Conservation (phyloP, 2,797 vertebrate species). For the Gastrophryne carolinensis region DNA sequence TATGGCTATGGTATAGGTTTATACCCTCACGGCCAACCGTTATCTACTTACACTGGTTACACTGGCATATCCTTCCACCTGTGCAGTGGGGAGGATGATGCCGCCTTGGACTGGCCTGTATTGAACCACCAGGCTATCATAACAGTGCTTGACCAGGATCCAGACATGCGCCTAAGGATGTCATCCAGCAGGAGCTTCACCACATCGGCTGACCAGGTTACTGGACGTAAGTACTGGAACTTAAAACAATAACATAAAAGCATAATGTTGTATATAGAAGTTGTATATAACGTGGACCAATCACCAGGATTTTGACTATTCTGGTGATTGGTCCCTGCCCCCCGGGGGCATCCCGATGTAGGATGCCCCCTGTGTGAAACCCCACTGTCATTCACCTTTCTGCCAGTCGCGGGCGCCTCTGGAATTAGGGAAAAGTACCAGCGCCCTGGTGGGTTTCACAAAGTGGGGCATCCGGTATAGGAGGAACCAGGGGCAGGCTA, state of each 20-base stretch:
- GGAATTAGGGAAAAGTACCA: too few species aligned
- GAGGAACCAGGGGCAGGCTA: too few species aligned
- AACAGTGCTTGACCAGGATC: slow-evolving; percentile 86
- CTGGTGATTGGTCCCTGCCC: too few species aligned
- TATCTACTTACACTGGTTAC: slow-evolving; percentile 58
- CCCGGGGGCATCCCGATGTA: too few species aligned
- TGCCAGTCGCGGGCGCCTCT: too few species aligned
- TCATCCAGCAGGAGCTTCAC: slow-evolving; percentile 81
- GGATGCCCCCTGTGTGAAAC: too few species aligned
- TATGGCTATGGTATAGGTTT: slow-evolving; percentile 77
- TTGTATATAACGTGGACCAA: not conserved
- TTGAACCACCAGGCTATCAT: slow-evolving; percentile 77
- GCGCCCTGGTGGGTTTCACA: too few species aligned
- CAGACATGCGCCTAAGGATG: slow-evolving; percentile 79
- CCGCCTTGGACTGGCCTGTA: slow-evolving; percentile 83
- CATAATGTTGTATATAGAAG: not conserved
- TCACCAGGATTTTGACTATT: too few species aligned
- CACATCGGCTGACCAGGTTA: slow-evolving; percentile 62
- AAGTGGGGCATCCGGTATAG: too few species aligned
- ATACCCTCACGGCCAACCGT: slow-evolving; percentile 49
- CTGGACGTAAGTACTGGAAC: slow-evolving; percentile 4
- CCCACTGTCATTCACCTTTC: too few species aligned
- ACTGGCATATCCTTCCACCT: slow-evolving; percentile 76
- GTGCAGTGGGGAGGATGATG: slow-evolving; percentile 82
- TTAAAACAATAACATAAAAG: too few species aligned